Evolutionary conservation across 2,888 invertebrate species (phyloP), one percentile per base, ranked within the genome.

Genomic region (Mythimna lalbum): DNA sequence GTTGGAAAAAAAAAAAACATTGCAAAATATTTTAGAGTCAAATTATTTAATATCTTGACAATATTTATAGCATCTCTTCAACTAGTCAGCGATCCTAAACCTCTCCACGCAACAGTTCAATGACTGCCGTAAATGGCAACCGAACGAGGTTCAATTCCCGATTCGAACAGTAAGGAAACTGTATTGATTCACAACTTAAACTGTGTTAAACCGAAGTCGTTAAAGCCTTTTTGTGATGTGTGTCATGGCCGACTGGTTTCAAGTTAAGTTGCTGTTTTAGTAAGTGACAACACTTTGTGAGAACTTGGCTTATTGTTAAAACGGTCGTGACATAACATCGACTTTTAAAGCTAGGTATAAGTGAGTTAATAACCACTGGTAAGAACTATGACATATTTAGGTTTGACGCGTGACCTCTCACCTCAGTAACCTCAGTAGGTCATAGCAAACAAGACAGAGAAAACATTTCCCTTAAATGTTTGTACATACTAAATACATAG

Each of bases 171-270:
- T 77, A 70, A 80, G 73, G 73, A 82, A 81, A 83, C 70, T 55
- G 57, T 74, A 69, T 73, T 74, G 83, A 66, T 67, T 70, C 65
- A 70, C 63, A 67, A 47, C 69, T 69, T 68, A 7, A 59, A 63
- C 53, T 67, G 55, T 62, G 62, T 76, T 70, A 60, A 61, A 56
- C 63, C 33, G 53, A 70, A 63, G 56, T 27, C 27, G 52, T 75
- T 59, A 66, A 50, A 55, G 19, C 50, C 55, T 76, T 81, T 73
- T 65, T 65, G 55, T 65, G 3, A 78, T 57, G 80, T 78, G 69
- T 84, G 84, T 84, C 86, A 86, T 72, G 83, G 85, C 60, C 75
- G 39, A 43, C 75, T 33, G 49, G 80, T 71, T 74, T 17, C 47
- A 56, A 78, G 67, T 63, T 39, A 63, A 78, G 50, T 72, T 74